Conservation (phyloP, 2,888 invertebrate genomes). For the Drosophila yooni region DNA sequence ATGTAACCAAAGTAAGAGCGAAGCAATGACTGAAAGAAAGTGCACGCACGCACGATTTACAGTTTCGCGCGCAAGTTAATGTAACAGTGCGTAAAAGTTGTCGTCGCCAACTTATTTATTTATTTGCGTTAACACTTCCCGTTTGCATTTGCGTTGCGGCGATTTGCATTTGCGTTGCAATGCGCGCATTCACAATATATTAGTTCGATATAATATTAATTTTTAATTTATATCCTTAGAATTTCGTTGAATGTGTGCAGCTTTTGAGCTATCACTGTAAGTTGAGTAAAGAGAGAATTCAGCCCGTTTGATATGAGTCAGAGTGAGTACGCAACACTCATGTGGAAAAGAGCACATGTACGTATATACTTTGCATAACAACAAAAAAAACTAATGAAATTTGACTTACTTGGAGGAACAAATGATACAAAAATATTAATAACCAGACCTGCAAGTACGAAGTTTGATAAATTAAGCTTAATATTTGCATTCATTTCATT, state of each 20-base stretch:
- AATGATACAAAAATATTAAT: neutral
- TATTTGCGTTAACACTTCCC: neutral
- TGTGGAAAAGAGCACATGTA: conserved; percentile 22
- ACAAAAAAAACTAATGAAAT: neutral
- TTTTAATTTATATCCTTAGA: neutral
- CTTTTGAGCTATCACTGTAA: conserved; percentile 32
- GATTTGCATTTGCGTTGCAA: neutral
- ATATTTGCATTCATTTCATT: conserved; percentile 12
- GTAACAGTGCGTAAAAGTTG: neutral
- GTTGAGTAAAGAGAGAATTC: conserved; percentile 28
- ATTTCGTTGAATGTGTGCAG: neutral
- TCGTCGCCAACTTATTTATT: neutral
- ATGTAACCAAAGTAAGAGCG: conserved; percentile 63
- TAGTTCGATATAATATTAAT: neutral
- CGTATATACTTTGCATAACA: conserved; percentile 14
- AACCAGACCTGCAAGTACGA: neutral
- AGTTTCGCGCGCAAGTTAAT: conserved; percentile 34
- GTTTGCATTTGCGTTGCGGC: neutral
- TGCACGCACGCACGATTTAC: conserved; percentile 50
- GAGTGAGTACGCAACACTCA: conserved; percentile 45
- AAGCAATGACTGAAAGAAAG: conserved; percentile 69
- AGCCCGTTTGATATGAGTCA: conserved; percentile 18
- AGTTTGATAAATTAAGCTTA: conserved; percentile 7
- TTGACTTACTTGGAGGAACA: neutral
- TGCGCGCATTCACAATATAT: neutral